Evolutionary conservation across 35 echinoderm and acorn worm species (phyloP), one percentile per base, ranked within the genome.

Genomic region (Ophiothrix spiculata): DNA sequence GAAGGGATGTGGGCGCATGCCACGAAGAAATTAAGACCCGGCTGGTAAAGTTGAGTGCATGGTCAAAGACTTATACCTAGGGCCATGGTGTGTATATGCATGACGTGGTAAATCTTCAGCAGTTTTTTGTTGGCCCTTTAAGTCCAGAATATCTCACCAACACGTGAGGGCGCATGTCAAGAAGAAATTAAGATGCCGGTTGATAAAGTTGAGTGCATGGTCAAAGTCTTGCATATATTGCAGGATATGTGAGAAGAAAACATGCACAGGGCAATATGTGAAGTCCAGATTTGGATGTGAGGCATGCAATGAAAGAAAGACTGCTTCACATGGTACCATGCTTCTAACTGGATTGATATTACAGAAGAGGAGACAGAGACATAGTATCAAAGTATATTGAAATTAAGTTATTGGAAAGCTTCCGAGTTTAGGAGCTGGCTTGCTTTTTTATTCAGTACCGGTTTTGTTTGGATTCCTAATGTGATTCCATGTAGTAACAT

Each of bases 291-390:
- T 33, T 37, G 54, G 54, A 35, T 87, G 85, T 34, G 37, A 38
- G n/a, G 75, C 75, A 13, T 87, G 85, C 75, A 63, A 79, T 87
- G 85, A 16, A 75, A 87, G 74, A 40, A 38, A 15, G 4, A 13
- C 1, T 87, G 85, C 76, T 87, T 87, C 19, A 49, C 42, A 6
- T 49, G 6, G 42, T 49, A 49, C 42, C 42, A 49, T 49, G 6
- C 42, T 10, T 19, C 6, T 10, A 49, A 19, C 42, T 49, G 42
- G 42, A 19, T 49, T 10, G 42, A 49, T 49, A 10, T 49, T 10
- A n/a, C n/a, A n/a, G 42, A 49, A 10, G 42, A 19, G 6, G 19
- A 6, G n/a, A n/a, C n/a, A n/a, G n/a, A n/a, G n/a, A n/a, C n/a
- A n/a, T n/a, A n/a, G n/a, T n/a, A n/a, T n/a, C n/a, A n/a, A 54